Conservation (phyloP, 2,888 invertebrate species). For the Empis stercorea region DNA sequence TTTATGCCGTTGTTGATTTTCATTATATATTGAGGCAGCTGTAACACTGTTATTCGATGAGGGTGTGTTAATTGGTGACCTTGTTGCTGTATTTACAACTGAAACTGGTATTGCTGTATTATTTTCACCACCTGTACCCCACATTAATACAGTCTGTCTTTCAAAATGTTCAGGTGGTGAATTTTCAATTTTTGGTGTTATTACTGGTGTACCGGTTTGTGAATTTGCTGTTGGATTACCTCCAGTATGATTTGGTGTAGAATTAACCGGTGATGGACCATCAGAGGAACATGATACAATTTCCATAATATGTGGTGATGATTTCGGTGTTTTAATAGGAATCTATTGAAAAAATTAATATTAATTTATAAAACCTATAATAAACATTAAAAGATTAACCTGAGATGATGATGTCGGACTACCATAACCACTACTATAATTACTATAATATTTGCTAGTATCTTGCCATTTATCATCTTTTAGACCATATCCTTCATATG, state of each 20-base stretch:
- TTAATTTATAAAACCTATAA: not conserved
- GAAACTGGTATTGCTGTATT: conserved; percentile 13
- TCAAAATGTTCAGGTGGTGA: conserved; percentile 34
- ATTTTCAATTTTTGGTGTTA: conserved; percentile 32
- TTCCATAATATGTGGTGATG: conserved; percentile 36
- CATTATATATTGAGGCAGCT: conserved; percentile 16
- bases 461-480: conserved; percentile 38
- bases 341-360: conserved; percentile 17
- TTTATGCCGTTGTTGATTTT: conserved; percentile 8
- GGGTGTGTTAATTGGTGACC: conserved; percentile 30
- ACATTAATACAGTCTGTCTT: conserved; percentile 87
- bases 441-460: conserved; percentile 41
- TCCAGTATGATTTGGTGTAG: conserved; percentile 9
- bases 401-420: conserved; percentile 35
- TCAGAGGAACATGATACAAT: conserved; percentile 36
- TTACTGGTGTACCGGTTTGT: conserved; percentile 5
- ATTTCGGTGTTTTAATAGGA: conserved; percentile 35
- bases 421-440: conserved; percentile 34
- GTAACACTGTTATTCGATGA: conserved; percentile 30
- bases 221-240: conserved; percentile 1
- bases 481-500: conserved; percentile 43
- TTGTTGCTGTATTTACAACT: conserved; percentile 23
- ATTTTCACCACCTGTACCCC: conserved; percentile 49
- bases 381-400: conserved; percentile 18
- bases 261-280: conserved; percentile 31